Conservation (phyloP, 2,113 vertebrate species). For the Miniopterus natalensis region DNA sequence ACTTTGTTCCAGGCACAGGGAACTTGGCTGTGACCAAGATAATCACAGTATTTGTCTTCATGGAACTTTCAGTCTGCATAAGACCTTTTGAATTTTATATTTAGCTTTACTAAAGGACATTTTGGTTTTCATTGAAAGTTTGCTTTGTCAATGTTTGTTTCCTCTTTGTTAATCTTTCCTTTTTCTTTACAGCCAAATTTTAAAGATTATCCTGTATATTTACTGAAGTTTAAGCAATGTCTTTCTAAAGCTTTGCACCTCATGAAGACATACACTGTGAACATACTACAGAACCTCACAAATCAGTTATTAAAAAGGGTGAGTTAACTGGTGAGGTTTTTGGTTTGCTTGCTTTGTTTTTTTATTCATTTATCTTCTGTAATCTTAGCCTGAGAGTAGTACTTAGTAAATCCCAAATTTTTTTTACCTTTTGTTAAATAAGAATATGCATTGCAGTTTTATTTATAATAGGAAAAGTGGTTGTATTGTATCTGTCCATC, state of each 20-base stretch:
- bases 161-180: slow-evolving; percentile 58
- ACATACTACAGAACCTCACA: slow-evolving; percentile 96
- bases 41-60: not conserved
- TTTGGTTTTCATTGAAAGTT: slow-evolving; percentile 34
- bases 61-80: not conserved
- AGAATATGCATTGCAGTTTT: not conserved
- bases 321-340: slow-evolving; percentile 75
- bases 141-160: slow-evolving; percentile 53
- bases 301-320: slow-evolving; percentile 97
- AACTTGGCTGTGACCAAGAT: not conserved
- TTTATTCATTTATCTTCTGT: not conserved
- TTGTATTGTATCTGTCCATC: not conserved
- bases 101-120: slow-evolving; percentile 30
- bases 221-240: slow-evolving; percentile 97
- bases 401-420: not conserved
- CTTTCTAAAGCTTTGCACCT: slow-evolving; percentile 98
- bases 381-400: slow-evolving; percentile 36
- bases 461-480: slow-evolving; percentile 44
- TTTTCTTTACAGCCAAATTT: slow-evolving; percentile 94
- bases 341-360: not conserved
- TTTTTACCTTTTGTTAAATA: slow-evolving; percentile 21
- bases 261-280: slow-evolving; percentile 96
- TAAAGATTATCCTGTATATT: slow-evolving; percentile 97
- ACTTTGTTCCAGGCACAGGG: not conserved
- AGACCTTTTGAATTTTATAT: not conserved